These are phyloP conservation scores for Ephialtes manifestator DNA, from an alignment of 2,888 invertebrate genomes.

Conservation along the genomic window DNA sequence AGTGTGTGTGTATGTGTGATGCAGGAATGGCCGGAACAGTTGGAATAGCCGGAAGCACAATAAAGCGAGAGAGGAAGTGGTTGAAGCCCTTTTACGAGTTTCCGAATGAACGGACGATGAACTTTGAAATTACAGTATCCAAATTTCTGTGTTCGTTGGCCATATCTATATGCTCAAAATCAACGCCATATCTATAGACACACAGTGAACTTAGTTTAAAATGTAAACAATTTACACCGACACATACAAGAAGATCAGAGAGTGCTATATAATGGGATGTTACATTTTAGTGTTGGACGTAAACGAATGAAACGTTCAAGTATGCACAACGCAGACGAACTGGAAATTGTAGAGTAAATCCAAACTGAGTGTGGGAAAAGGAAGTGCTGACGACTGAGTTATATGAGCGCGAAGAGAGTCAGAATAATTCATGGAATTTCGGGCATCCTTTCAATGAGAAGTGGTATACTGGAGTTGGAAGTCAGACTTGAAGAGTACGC, in stretches of 20 bases:
- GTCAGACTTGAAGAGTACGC: not conserved
- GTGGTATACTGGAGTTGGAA: conserved; percentile 43
- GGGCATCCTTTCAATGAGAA: conserved; percentile 42
- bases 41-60: conserved; percentile 42
- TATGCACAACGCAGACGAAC: not conserved
- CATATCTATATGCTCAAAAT: conserved; percentile 26
- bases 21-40: conserved; percentile 46
- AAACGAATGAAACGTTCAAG: conserved; percentile 15
- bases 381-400: conserved; percentile 16
- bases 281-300: not conserved
- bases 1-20: not conserved
- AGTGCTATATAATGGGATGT: conserved; percentile 6
- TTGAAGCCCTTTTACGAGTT: conserved; percentile 52
- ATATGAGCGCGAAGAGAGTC: conserved; percentile 29
- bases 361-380: not conserved
- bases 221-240: conserved; percentile 1
- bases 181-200: conserved; percentile 8
- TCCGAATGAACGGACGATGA: conserved; percentile 41
- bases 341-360: not conserved
- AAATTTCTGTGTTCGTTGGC: conserved; percentile 16
- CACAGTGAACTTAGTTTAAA: not conserved
- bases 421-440: conserved; percentile 59
- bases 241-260: conserved; percentile 1
- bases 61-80: conserved; percentile 14
- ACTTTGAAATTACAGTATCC: conserved; percentile 51